Evolutionary conservation across 2,113 vertebrate genomes (phyloP), one percentile per base, ranked within the genome.

Genomic region (Chascanopsetta lugubris): DNA sequence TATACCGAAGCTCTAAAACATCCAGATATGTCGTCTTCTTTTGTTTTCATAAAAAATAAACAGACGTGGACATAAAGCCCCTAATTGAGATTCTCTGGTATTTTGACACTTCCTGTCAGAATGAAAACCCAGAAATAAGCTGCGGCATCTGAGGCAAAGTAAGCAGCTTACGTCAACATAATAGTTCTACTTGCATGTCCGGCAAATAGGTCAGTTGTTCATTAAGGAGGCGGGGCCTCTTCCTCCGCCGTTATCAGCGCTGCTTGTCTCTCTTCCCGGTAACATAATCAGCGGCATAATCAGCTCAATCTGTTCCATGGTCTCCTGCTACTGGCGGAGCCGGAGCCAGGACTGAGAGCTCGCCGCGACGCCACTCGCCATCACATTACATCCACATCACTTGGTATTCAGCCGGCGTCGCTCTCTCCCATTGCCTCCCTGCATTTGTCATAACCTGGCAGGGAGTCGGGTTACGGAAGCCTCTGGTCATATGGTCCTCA

Each of bases 281-380:
- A 74, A 80, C 66, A 82, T 63, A 82, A 84, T 84, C 77, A 79
- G 72, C 49, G 22, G 55, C 66, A 70, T 79, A 84, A 85, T 87
- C 83, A 82, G 68, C 71, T 78, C 82, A 82, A 75, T 79, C 63
- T 85, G 69, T 65, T 75, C 69, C 61, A 70, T 50, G 34, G 64
- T 74, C 72, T 73, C 62, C 29, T 80, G 68, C 71, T 71, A 68
- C 58, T 2, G 13, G 48, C 34, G 4, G 30, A 74, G 43, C n/a
- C 55, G 24, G 30, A 69, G 48, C 62, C 61, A 43, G 29, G 48
- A 47, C 63, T 79, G 79, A 42, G 72, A 80, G 57, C 68, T 67
- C 58, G 59, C 60, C 47, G 54, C 34, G 49, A 64, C 45, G 38
- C 47, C 64, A 42, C 29, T 73, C 18, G 5, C 49, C 49, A 53